Conservation (phyloP, 2,888 invertebrate species). For the Chydorus sphaericus region DNA sequence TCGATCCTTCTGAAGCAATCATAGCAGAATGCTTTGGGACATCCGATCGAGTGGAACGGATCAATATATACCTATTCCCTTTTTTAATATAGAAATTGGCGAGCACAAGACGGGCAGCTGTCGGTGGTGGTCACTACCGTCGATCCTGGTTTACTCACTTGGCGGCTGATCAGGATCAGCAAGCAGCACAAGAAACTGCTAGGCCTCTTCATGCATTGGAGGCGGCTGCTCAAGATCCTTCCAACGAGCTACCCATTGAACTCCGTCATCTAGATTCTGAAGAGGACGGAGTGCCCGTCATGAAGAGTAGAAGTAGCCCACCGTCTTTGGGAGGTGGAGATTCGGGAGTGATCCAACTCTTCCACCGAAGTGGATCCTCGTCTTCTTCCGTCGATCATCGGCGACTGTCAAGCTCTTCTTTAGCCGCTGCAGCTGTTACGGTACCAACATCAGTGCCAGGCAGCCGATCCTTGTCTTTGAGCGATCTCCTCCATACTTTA, state of each 20-base stretch:
- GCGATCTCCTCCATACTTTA: conserved; percentile 10
- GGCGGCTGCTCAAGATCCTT: conserved; percentile 26
- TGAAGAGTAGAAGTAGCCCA: conserved; percentile 10
- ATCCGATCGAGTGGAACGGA: background rate
- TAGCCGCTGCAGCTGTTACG: background rate
- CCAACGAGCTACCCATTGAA: conserved; percentile 73
- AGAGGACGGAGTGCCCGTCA: conserved; percentile 23
- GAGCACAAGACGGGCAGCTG: conserved; percentile 43
- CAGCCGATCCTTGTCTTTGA: conserved; percentile 3
- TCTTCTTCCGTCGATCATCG: background rate
- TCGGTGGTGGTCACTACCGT: conserved; percentile 31
- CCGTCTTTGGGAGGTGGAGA: conserved; percentile 8
- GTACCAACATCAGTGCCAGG: background rate
- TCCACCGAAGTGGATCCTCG: background rate
- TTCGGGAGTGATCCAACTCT: too few species aligned
- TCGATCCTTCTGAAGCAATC: background rate
- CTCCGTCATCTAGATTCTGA: conserved; percentile 52
- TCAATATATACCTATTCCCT: background rate
- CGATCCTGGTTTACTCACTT: conserved; percentile 67
- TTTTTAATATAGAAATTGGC: conserved; percentile 48
- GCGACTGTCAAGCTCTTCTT: background rate
- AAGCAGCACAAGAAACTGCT: background rate
- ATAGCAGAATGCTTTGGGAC: background rate
- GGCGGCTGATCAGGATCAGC: conserved; percentile 15
- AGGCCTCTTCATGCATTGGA: too few species aligned